A percentile compares a stretch with the other conserved stretches of the same genome.
These are phyloP conservation scores for Coenobita brevimanus DNA, from an alignment of 1,140 invertebrate genomes.

Conservation along the genomic window DNA sequence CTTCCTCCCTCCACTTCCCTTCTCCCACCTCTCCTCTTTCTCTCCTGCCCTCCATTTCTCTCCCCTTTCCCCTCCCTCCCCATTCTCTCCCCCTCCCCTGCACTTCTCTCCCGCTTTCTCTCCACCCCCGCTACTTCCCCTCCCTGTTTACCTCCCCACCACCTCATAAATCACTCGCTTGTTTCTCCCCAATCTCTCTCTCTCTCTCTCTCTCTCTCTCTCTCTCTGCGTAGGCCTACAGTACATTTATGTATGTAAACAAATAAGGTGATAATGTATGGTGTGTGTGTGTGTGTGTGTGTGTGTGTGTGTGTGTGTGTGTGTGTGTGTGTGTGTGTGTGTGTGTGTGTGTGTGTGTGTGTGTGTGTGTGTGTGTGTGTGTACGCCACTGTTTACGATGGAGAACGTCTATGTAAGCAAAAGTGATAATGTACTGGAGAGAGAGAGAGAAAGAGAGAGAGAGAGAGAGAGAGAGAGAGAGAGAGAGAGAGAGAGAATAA, in stretches of 20 bases:
- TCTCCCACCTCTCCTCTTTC: constrained; percentile 19
- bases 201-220: too few relatives aligned
- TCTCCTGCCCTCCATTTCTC: constrained; percentile 19
- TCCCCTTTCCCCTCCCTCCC: background rate
- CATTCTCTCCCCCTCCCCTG: background rate
- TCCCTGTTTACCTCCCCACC: background rate
- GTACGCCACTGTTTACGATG: background rate
- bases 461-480: constrained; percentile 10
- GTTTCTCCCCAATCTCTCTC: too few relatives aligned
- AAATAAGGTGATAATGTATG: too few relatives aligned
- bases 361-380: background rate
- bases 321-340: too few relatives aligned
- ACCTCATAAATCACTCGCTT: background rate
- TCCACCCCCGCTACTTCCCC: too few relatives aligned
- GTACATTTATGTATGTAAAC: too few relatives aligned
- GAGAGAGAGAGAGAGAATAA: background rate
- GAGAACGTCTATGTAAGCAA: background rate
- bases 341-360: background rate
- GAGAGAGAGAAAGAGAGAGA: constrained; percentile 23
- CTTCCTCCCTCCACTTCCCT: constrained; percentile 23
- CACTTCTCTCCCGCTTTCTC: too few relatives aligned
- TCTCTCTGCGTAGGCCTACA: too few relatives aligned
- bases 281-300: too few relatives aligned
- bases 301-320: too few relatives aligned
- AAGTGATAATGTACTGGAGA: too few relatives aligned